phyloP scores from a whole-genome alignment of 2,888 invertebrate genomes.

The Xylota sylvarum region DNA sequence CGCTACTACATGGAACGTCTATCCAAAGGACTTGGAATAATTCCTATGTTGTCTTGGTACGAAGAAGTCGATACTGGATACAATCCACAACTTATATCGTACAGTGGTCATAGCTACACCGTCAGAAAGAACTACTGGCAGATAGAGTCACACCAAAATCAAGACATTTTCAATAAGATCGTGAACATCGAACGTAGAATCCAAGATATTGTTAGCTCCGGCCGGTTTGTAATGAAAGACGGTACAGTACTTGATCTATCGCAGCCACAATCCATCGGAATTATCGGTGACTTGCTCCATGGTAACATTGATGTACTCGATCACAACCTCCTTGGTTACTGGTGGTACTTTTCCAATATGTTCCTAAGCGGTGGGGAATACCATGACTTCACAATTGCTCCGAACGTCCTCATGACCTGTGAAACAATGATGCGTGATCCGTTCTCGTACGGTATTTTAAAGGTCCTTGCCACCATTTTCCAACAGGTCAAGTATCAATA shows the following conservation, averaged over 20 bases:
- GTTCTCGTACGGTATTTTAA: slow-evolving; percentile 89
- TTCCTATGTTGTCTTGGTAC: slow-evolving; percentile 86
- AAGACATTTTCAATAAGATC: slow-evolving; percentile 80
- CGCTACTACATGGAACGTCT: slow-evolving; percentile 92
- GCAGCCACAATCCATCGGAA: slow-evolving; percentile 85
- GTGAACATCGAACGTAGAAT: slow-evolving; percentile 84
- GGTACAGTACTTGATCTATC: slow-evolving; percentile 81
- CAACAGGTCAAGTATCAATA: slow-evolving; percentile 87
- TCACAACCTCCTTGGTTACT: slow-evolving; percentile 81
- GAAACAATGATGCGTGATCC: slow-evolving; percentile 90
- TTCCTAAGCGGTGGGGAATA: slow-evolving; percentile 80
- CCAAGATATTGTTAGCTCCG: slow-evolving; percentile 85
- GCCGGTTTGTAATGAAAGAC: slow-evolving; percentile 82
- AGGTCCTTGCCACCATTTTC: slow-evolving; percentile 87
- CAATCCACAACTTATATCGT: slow-evolving; percentile 87
- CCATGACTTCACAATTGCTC: slow-evolving; percentile 82
- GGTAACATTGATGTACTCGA: slow-evolving; percentile 85
- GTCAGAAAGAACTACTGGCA: slow-evolving; percentile 87
- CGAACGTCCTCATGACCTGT: slow-evolving; percentile 88
- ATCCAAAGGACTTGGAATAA: slow-evolving; percentile 89
- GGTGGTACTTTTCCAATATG: slow-evolving; percentile 80
- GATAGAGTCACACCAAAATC: slow-evolving; percentile 85
- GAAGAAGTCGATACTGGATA: slow-evolving; percentile 87
- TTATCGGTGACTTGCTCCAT: slow-evolving; percentile 86
- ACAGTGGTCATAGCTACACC: slow-evolving; percentile 89